Base-by-base conservation (phyloP, 2,113 vertebrate genomes). In the Notothenia coriiceps region DNA sequence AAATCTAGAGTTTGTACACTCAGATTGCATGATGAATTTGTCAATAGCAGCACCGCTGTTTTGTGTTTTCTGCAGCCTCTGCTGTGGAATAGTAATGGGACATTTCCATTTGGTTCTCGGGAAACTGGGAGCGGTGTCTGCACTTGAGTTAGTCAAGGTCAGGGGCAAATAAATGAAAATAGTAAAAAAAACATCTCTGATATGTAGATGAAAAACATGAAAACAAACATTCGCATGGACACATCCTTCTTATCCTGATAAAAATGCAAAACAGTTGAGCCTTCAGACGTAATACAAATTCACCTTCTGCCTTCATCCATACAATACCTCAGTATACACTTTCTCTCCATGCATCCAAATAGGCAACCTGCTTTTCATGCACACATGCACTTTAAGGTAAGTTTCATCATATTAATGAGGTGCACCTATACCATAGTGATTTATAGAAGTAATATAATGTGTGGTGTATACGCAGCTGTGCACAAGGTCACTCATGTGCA, bases 1-100 rank as follows among this genome's bases (percentile, higher is more conserved):
- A 90, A 94, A 94, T 90, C 89, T 85, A 59, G 56, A 80, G 85
- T 92, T 90, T 91, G 88, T 87, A 85, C 68, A 51, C 83, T 70
- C 69, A 75, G 85, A 92, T 91, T 84, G 88, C 83, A 87, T 79
- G 82, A 87, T 90, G 84, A 88, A 90, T 91, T 89, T 92, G 89
- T 91, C 90, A 91, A 91, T 87, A 87, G 86, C 74, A 74, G 86
- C 83, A 15, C 78, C 78, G 79, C 87, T 79, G 68, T 86, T 88
- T 87, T 74, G 74, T 87, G 79, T 82, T 84, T 83, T 80, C 81
- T 57, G 78, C 62, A 18, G 76, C 51, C 74, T 77, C 15, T 0
- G 29, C 71, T 51, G 55, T 50, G 52, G 86, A 91, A 88, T 83
- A 88, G 71, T 69, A 86, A 93, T 91, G 63, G 85, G 57, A 68